Conservation (phyloP, 2,113 vertebrate species). For the Agelaius phoeniceus region DNA sequence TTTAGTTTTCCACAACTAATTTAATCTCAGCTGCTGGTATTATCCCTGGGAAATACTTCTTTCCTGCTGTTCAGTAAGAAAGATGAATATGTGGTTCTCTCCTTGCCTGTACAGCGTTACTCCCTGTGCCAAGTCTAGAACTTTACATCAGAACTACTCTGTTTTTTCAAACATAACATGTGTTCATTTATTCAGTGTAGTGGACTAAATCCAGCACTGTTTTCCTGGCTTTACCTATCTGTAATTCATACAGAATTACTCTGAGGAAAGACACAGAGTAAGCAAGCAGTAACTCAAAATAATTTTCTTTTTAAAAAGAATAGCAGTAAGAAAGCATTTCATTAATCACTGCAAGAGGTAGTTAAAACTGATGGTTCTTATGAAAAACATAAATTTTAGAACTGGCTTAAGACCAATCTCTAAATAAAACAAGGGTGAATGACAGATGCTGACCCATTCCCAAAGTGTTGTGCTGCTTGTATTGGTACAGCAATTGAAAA, state of each 20-base stretch:
- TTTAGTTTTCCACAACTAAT: neutral
- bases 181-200: neutral
- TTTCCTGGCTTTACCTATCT: neutral
- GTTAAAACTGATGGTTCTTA: constrained; percentile 19
- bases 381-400: constrained; percentile 3
- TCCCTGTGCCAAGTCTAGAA: neutral
- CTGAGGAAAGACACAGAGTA: neutral
- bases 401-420: neutral
- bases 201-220: neutral
- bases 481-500: neutral
- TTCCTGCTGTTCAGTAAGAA: neutral
- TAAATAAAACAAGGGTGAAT: constrained; percentile 20
- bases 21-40: neutral
- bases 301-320: neutral
- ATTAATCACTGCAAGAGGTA: neutral
- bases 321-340: neutral
- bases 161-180: neutral
- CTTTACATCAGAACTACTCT: neutral
- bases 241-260: neutral
- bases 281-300: constrained; percentile 19
- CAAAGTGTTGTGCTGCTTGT: neutral
- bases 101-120: neutral
- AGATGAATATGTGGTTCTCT: neutral
- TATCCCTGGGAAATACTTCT: neutral
- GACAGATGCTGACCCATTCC: constrained; percentile 14